phyloP scores from a whole-genome alignment of 2,113 vertebrate species.

The Brachyistius frenatus region DNA sequence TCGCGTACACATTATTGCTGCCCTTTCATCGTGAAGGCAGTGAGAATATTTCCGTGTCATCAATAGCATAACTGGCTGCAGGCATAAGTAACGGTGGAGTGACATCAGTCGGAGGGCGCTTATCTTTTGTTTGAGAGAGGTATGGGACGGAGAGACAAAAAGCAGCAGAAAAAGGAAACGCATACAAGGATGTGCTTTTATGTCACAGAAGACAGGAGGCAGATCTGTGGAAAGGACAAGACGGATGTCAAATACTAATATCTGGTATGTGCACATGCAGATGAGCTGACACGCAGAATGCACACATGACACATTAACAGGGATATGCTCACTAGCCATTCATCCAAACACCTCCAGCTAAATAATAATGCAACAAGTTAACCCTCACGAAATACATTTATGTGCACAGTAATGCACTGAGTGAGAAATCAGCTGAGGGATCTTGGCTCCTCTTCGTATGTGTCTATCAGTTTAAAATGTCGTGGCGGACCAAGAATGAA shows the following conservation, averaged over 20 bases:
- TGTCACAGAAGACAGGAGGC: conserved; percentile 12
- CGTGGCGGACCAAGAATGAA: not conserved
- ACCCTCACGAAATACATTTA: not conserved
- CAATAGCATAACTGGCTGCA: not conserved
- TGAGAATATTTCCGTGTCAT: conserved; percentile 20
- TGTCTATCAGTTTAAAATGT: not conserved
- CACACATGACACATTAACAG: not conserved
- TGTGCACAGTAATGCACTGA: not conserved
- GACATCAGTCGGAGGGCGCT: conserved; percentile 32
- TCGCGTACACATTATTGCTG: not conserved
- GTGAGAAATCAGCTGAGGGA: no score
- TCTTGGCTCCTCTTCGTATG: no score
- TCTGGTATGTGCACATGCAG: not conserved
- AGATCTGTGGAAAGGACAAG: not conserved
- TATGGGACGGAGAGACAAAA: conserved; percentile 8
- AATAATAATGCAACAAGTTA: not conserved
- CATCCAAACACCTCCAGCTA: no score
- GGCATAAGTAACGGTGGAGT: not conserved
- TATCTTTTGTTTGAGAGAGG: conserved; percentile 28
- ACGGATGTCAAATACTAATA: conserved; percentile 12
- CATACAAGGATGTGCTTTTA: conserved; percentile 26
- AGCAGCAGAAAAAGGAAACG: conserved; percentile 9
- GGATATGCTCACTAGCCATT: no score
- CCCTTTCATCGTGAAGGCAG: conserved; percentile 12
- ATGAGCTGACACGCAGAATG: not conserved